Evolutionary conservation across 1,140 invertebrate species (phyloP).

Genomic region (Orchesella cincta): DNA sequence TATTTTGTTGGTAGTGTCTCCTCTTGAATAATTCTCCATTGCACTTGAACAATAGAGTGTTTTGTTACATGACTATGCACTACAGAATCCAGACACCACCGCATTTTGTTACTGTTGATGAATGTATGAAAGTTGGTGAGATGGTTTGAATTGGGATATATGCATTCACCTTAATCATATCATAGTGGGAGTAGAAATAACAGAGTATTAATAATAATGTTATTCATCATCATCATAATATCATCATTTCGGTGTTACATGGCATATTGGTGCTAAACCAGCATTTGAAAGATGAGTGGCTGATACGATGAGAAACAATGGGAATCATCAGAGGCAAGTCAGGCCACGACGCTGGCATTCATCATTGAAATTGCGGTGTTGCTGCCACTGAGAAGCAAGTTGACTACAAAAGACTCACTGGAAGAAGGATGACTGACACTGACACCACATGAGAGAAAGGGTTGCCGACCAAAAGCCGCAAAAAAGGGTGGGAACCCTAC

Average conservation of each 20-base stretch:
- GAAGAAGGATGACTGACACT: too few species aligned
- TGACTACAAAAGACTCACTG: too few species aligned
- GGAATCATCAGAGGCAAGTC: not conserved
- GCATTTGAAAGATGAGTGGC: not conserved
- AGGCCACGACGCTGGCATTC: too few species aligned
- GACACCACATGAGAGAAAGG: too few species aligned
- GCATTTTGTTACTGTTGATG: too few species aligned
- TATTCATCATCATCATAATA: conserved; percentile 18
- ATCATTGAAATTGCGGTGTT: too few species aligned
- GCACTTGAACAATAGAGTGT: not conserved
- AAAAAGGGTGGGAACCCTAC: too few species aligned
- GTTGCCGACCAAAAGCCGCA: too few species aligned
- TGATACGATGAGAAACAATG: not conserved
- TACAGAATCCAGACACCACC: not conserved
- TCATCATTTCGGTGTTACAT: not conserved
- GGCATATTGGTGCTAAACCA: not conserved
- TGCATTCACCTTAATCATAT: too few species aligned
- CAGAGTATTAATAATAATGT: conserved; percentile 23
- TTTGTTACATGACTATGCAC: not conserved
- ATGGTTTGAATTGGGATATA: too few species aligned
- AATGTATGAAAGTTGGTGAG: too few species aligned
- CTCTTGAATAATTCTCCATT: not conserved
- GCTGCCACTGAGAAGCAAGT: too few species aligned
- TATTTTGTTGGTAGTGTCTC: not conserved
- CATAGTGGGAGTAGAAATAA: conserved; percentile 9